Base-by-base conservation (phyloP, 2,113 vertebrate species). In the Eulacestoma nigropectus region DNA sequence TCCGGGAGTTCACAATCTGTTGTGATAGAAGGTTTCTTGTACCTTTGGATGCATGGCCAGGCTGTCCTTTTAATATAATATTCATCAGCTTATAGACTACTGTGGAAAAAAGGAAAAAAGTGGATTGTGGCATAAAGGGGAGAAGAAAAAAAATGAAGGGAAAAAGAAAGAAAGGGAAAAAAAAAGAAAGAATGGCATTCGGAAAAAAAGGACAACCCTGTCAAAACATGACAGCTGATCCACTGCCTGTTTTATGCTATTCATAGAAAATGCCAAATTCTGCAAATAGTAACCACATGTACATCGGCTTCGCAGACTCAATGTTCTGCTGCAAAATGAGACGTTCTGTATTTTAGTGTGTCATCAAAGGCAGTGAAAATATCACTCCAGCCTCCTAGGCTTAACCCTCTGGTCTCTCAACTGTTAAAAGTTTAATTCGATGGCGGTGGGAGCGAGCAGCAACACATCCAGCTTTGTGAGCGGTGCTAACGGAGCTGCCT, bases 251-350 rank as follows among this genome's bases (percentile, higher is more conserved):
- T 98, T 98, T 97, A 97, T 94, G 93, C 98, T 98, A 97, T 97
- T 98, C 98, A 95, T 97, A 97, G 97, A 98, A 98, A 98, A 98
- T 97, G 98, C 98, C 98, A 98, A 91, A 97, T 98, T 98, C 98
- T 97, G 96, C 97, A 98, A 98, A 98, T 97, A 98, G 98, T 97
- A 98, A 97, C 97, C 97, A 97, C 97, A 97, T 96, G 97, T 94
- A 97, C 95, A 77, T 90, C 76, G 94, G 94, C 94, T 97, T 97
- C 92, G 29, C 96, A 97, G 96, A 96, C 95, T 96, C 97, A 84
- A 46, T 90, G 97, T 97, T 97, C 97, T 96, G 92, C 97, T 84
- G 93, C 95, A 96, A 96, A 97, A 97, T 83, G 95, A 97, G 97
- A 97, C 72, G 23, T 96, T 97, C 97, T 97, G 97, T 96, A 96